Evolutionary conservation across 30 jellyfish, hydroid and myxozoan species (phyloP), one percentile per base, ranked within the genome.

Genomic region (Chrysaora quinquecirrha): DNA sequence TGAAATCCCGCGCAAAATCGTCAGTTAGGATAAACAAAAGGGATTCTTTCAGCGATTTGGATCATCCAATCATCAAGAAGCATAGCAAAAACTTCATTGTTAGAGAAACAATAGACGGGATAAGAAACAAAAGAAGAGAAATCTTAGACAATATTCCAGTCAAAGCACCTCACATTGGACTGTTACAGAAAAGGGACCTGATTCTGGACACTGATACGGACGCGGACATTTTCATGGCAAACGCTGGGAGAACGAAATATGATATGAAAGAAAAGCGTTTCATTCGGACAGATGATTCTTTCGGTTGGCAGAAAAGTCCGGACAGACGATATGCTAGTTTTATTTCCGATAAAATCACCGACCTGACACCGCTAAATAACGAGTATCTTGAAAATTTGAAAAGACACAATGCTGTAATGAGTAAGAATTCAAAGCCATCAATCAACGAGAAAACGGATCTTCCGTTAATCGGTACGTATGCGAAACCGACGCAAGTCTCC

Each of bases 141-240:
- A 27, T 27, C 24, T 27, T 64, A 2, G 48, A 64, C 52, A 64
- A 14, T 4, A 32, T 64, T 6, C 76, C 76, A 27, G 68, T 52
- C 27, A 12, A 19, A 2, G 29, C 68, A 52, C 68, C 68, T 2
- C 24, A 52, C 68, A 4, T 52, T 25, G 68, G 68, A 52, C 29
- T 52, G 12, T 10, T 67, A 9, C 71, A 68, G 30, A 81, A 64
- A 48, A 62, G 97, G 33, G 81, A 78, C 56, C 77, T 90, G 3
- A 48, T 90, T 10, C 33, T 76, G 43, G 97, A 90, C 49, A 52
- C 48, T 56, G 97, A 90, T 60, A 56, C 95, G 33, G 90, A 90
- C 75, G 91, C 90, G 0, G 97, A 78, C 58, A 48, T 52, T 23
- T 50, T 69, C 52, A 90, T 90, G 97, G 87, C 93, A 4, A 62